Percentiles rank a stretch among this genome's conserved stretches.
These are phyloP conservation scores for Parauchenoglanis ngamensis DNA, from an alignment of 2,797 vertebrate genomes.

Conservation along the genomic window DNA sequence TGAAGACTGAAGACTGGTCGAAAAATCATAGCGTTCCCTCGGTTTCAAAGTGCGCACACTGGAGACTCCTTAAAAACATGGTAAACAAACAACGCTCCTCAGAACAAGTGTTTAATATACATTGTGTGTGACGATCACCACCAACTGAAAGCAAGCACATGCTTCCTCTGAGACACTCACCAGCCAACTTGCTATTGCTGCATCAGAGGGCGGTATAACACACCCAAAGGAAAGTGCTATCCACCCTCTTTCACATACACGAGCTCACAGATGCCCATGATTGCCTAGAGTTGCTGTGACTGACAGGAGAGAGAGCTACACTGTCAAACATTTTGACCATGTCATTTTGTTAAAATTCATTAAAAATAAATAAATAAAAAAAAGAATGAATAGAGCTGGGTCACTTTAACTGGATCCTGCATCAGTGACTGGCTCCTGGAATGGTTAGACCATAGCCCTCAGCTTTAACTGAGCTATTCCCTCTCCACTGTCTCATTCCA, in stretches of 20 bases:
- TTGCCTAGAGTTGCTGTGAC: not conserved
- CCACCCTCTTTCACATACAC: not conserved
- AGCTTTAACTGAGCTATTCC: not conserved
- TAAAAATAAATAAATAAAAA: not conserved
- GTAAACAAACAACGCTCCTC: not conserved
- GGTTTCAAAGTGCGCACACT: not conserved
- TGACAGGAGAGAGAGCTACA: not conserved
- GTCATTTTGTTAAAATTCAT: not conserved
- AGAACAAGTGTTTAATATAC: not conserved
- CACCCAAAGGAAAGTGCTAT: not conserved
- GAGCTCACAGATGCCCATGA: not conserved
- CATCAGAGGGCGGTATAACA: conserved; percentile 3
- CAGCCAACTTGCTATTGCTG: not conserved
- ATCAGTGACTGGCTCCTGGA: not conserved
- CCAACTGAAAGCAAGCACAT: not conserved
- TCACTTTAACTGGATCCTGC: not conserved
- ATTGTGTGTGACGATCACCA: not conserved
- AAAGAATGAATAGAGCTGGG: no score
- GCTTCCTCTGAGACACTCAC: not conserved
- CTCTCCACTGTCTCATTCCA: not conserved
- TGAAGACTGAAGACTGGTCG: not conserved
- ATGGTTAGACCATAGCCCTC: not conserved
- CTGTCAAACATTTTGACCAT: not conserved
- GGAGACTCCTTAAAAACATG: not conserved
- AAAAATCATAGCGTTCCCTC: not conserved